Conservation (phyloP, 2,888 invertebrate species). For the Drosophila stalkeri region DNA sequence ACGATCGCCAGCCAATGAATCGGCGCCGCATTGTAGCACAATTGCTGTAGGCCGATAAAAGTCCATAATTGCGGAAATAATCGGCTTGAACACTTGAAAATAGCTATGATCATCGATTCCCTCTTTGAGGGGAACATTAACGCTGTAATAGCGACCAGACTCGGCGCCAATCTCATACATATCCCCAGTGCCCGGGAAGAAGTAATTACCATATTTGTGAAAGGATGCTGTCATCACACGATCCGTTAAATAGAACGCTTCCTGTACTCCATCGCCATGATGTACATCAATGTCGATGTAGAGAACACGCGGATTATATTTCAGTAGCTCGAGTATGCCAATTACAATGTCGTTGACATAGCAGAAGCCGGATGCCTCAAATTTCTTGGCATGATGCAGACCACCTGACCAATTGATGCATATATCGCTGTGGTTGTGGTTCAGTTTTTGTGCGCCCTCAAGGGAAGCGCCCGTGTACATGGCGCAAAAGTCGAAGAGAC, state of each 20-base stretch:
- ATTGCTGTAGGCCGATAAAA: conserved; percentile 98
- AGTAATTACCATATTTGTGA: conserved; percentile 99
- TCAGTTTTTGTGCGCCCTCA: conserved; percentile 98
- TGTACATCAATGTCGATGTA: conserved; percentile 99
- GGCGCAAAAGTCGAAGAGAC: conserved; percentile 98
- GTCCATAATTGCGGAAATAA: conserved; percentile 97
- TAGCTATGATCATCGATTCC: conserved; percentile 98
- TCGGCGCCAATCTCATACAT: conserved; percentile 99
- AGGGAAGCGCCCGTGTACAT: conserved; percentile 99
- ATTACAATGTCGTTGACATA: conserved; percentile 99
- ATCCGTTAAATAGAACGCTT: conserved; percentile 98
- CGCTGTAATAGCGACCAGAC: conserved; percentile 97
- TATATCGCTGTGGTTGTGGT: conserved; percentile 97
- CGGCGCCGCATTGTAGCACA: conserved; percentile 99
- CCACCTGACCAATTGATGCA: conserved; percentile 99
- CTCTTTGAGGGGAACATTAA: conserved; percentile 98
- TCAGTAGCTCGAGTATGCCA: conserved; percentile 96
- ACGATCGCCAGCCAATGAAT: conserved; percentile 97
- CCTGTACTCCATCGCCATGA: conserved; percentile 97
- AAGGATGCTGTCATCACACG: conserved; percentile 99
- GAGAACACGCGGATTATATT: conserved; percentile 96
- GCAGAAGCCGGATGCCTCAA: conserved; percentile 99
- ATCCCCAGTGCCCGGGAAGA: conserved; percentile 99
- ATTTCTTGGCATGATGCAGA: conserved; percentile 99
- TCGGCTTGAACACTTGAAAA: conserved; percentile 97